These are phyloP conservation scores for Gobio gobio DNA, from an alignment of 2,113 vertebrate species.

Conservation along the genomic window DNA sequence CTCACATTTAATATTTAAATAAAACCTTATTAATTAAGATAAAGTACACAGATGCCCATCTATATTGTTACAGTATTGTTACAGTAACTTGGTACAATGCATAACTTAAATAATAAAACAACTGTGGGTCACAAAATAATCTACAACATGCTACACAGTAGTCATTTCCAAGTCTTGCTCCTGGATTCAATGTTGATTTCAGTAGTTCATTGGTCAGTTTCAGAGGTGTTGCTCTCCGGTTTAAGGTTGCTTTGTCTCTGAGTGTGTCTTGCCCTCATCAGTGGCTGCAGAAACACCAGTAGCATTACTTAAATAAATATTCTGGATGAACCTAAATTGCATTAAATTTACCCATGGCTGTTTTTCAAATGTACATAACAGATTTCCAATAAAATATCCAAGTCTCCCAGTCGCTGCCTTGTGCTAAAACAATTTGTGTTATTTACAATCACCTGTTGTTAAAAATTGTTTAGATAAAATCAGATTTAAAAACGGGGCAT, in stretches of 20 bases:
- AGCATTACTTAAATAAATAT: neutral
- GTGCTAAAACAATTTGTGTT: too few relatives aligned
- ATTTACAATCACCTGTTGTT: too few relatives aligned
- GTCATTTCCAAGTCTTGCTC: neutral
- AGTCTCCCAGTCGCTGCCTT: too few relatives aligned
- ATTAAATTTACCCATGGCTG: too few relatives aligned
- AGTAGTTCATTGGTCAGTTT: neutral
- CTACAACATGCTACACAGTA: neutral
- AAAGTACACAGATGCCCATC: neutral
- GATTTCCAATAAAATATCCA: too few relatives aligned
- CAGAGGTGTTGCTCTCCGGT: neutral
- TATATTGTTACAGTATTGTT: too few relatives aligned
- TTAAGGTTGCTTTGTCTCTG: neutral
- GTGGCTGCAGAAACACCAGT: neutral
- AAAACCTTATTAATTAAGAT: neutral
- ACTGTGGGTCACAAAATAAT: neutral
- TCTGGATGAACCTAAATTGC: too few relatives aligned
- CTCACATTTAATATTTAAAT: neutral
- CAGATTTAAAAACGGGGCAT: too few relatives aligned
- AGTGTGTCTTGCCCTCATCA: constrained; percentile 10
- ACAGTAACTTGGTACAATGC: neutral
- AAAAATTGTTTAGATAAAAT: too few relatives aligned
- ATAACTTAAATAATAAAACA: constrained; percentile 1
- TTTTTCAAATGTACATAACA: too few relatives aligned
- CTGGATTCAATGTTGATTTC: neutral